Evolutionary conservation across 1,140 invertebrate genomes (phyloP).

Genomic region (Drosophila parabipectinata): DNA sequence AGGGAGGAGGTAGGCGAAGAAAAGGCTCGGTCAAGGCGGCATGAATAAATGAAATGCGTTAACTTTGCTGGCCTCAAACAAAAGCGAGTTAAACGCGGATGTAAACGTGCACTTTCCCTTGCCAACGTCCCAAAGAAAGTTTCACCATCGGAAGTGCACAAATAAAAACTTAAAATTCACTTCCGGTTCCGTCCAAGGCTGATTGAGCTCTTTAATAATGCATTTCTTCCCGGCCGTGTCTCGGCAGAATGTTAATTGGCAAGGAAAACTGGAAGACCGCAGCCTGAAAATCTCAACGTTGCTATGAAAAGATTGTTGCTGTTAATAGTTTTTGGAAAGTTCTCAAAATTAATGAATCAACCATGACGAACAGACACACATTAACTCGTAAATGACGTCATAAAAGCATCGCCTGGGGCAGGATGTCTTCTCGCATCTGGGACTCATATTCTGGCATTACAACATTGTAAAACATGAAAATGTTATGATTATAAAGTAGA

Average conservation of each 20-base stretch:
- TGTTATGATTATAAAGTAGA: conserved; percentile 82
- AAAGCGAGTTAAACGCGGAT: conserved; percentile 70
- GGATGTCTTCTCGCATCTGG: conserved; percentile 10
- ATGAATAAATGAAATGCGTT: conserved; percentile 79
- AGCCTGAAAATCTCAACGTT: conserved; percentile 39
- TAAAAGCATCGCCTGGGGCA: conserved; percentile 43
- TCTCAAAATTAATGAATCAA: conserved; percentile 77
- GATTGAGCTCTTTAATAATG: conserved; percentile 77
- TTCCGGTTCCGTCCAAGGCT: conserved; percentile 63
- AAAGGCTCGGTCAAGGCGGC: conserved; percentile 62
- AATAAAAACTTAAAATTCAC: conserved; percentile 46
- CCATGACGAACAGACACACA: conserved; percentile 56
- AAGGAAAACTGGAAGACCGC: conserved; percentile 18
- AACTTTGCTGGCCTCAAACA: conserved; percentile 71
- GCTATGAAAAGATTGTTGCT: conserved; percentile 54
- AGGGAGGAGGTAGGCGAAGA: conserved; percentile 1
- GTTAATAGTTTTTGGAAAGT: conserved; percentile 70
- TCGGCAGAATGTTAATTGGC: conserved; percentile 57
- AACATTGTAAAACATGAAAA: conserved; percentile 76
- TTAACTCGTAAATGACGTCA: conserved; percentile 67
- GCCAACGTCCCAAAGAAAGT: conserved; percentile 11
- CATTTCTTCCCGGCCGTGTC: conserved; percentile 11
- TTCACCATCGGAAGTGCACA: conserved; percentile 21
- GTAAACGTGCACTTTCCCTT: conserved; percentile 58
- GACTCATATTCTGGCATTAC: conserved; percentile 68